phyloP scores from a whole-genome alignment of 2,888 invertebrate genomes.

The Eilema griseolum region DNA sequence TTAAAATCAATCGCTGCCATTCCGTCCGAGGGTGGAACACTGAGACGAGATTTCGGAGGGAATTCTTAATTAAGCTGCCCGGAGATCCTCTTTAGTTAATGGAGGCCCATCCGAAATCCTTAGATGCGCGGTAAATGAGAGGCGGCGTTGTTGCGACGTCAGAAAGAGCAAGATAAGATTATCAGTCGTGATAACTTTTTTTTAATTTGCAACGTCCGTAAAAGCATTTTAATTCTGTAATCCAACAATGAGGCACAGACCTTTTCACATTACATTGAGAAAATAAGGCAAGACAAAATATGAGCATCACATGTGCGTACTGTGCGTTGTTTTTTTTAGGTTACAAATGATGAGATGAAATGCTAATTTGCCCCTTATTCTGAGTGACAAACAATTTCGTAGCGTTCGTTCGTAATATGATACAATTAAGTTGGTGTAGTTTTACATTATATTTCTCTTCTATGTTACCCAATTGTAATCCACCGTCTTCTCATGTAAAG shows the following conservation, averaged over 20 bases:
- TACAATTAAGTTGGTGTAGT: too few relatives aligned
- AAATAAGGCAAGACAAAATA: conserved; percentile 15
- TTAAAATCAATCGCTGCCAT: conserved; percentile 85
- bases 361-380: neutral
- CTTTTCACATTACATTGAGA: conserved; percentile 31
- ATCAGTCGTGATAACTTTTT: conserved; percentile 60
- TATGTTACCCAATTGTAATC: too few relatives aligned
- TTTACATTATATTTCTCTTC: too few relatives aligned
- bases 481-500: too few relatives aligned
- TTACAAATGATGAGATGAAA: neutral
- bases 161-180: conserved; percentile 69
- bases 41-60: conserved; percentile 81
- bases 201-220: conserved; percentile 64
- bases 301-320: conserved; percentile 3
- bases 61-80: conserved; percentile 84
- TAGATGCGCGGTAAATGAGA: conserved; percentile 75
- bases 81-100: conserved; percentile 83
- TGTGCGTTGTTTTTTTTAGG: neutral
- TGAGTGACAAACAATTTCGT: too few relatives aligned
- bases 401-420: too few relatives aligned
- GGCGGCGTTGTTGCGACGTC: conserved; percentile 64
- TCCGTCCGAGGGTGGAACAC: conserved; percentile 70
- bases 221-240: conserved; percentile 51
- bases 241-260: conserved; percentile 20
- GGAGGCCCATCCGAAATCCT: conserved; percentile 77